phyloP scores from a whole-genome alignment of 2,797 vertebrate genomes.

The Arremon brunneinucha region DNA sequence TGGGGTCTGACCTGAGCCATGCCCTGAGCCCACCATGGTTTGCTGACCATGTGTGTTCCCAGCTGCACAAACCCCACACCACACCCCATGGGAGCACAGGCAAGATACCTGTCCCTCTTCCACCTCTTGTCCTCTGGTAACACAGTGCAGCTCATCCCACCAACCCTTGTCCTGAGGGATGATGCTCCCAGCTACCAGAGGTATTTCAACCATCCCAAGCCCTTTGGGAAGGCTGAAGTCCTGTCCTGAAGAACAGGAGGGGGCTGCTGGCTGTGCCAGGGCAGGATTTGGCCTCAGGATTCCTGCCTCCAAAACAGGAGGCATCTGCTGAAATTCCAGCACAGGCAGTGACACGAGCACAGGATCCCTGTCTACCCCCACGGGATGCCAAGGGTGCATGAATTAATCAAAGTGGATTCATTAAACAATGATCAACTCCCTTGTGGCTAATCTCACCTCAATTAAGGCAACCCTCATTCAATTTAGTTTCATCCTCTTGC shows the following conservation, averaged over 20 bases:
- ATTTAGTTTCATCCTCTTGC: neutral
- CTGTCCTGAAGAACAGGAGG: neutral
- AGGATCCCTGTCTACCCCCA: neutral
- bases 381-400: neutral
- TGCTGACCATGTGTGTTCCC: neutral
- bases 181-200: neutral
- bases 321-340: neutral
- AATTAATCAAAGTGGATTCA: constrained; percentile 8
- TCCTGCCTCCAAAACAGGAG: neutral
- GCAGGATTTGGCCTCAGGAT: neutral
- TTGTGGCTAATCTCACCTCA: neutral
- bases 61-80: neutral
- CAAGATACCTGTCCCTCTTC: neutral
- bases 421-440: constrained; percentile 8
- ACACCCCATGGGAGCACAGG: fast-evolving
- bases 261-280: neutral
- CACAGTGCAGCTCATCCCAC: fast-evolving
- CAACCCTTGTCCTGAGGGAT: neutral
- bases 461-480: neutral
- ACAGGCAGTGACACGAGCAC: fast-evolving
- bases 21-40: neutral
- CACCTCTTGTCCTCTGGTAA: neutral
- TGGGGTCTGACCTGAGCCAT: neutral
- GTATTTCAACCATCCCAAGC: neutral
- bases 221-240: neutral